These are phyloP conservation scores for Tuta absoluta DNA, from an alignment of 2,888 invertebrate species.

Conservation along the genomic window DNA sequence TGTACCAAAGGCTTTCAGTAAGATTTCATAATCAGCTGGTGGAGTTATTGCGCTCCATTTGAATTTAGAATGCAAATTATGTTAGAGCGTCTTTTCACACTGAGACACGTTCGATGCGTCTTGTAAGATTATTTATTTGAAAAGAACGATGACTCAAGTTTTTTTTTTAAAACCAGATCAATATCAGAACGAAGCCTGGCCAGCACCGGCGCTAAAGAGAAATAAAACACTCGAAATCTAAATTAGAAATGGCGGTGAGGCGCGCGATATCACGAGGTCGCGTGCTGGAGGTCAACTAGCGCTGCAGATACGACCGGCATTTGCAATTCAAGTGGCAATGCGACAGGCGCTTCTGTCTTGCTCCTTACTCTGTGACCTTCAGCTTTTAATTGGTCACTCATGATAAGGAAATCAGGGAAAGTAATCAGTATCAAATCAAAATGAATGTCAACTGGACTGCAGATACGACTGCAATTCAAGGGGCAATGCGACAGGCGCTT, in stretches of 20 bases:
- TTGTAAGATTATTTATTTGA: no score
- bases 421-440: no score
- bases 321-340: conserved; percentile 49
- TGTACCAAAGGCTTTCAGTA: no score
- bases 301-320: conserved; percentile 44
- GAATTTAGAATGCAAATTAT: no score
- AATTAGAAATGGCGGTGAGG: conserved; percentile 44
- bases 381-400: neutral
- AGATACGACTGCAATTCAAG: neutral
- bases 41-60: no score
- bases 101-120: no score
- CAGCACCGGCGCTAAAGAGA: conserved; percentile 19
- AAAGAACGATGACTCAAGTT: no score
- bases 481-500: conserved; percentile 49
- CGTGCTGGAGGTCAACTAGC: conserved; percentile 48
- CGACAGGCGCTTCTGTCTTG: neutral
- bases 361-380: neutral
- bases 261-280: conserved; percentile 54
- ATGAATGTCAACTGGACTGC: no score
- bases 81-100: no score
- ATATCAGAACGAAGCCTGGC: neutral
- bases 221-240: conserved; percentile 38
- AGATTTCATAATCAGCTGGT: no score
- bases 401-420: neutral
- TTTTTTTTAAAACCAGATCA: no score